Conservation (phyloP, 1,140 invertebrate species). For the Nasonia giraulti region DNA sequence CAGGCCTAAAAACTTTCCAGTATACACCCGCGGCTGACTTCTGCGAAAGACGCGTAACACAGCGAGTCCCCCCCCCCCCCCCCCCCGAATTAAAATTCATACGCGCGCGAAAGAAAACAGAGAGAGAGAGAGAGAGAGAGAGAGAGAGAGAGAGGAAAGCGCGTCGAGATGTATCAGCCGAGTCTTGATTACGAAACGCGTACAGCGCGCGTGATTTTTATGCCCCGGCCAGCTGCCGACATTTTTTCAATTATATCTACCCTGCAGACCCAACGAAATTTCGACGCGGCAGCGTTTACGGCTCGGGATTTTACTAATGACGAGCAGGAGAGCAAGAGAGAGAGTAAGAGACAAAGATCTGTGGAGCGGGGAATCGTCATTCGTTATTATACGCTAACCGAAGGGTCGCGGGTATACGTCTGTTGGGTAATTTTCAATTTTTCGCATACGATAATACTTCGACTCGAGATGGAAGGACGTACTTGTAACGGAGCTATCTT, state of each 20-base stretch:
- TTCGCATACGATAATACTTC: no score
- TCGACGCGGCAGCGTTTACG: not conserved
- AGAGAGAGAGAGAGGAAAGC: not conserved
- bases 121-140: no score
- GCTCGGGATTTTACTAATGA: not conserved
- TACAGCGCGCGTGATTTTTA: conserved; percentile 55
- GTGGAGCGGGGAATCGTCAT: not conserved
- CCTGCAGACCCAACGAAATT: not conserved
- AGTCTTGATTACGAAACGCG: conserved; percentile 43
- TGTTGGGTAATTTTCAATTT: no score
- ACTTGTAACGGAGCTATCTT: not conserved
- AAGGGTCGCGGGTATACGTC: no score
- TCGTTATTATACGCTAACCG: conserved; percentile 24
- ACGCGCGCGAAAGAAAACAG: conserved; percentile 16
- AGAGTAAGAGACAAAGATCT: not conserved
- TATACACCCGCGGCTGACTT: no score
- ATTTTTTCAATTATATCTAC: conserved; percentile 47
- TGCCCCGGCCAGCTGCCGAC: conserved; percentile 59
- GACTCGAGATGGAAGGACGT: no score
- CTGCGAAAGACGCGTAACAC: no score
- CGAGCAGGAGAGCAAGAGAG: not conserved
- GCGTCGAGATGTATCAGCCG: conserved; percentile 9
- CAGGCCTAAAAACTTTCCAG: no score
- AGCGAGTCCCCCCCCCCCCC: not conserved
- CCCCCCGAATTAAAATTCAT: conserved; percentile 45